These are phyloP conservation scores for Leptinotarsa rubiginosa DNA, from an alignment of 2,888 invertebrate genomes.

Conservation along the genomic window DNA sequence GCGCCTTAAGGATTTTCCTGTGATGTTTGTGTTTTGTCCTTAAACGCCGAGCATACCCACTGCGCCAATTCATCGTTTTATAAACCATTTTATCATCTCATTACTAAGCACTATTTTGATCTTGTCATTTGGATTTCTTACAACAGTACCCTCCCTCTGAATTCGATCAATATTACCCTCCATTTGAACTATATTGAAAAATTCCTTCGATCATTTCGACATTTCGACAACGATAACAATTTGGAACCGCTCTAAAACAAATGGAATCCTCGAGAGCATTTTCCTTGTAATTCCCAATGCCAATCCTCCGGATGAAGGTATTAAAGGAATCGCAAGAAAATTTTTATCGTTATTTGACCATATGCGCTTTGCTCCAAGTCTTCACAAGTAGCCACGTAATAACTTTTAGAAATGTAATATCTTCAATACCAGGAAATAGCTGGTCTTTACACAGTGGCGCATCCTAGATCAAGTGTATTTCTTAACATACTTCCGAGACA, in stretches of 20 bases:
- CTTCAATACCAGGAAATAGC: slow-evolving; percentile 18
- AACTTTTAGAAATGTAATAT: slow-evolving; percentile 27
- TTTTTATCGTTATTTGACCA: slow-evolving; percentile 26
- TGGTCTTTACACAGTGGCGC: slow-evolving; percentile 2
- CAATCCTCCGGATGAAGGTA: not conserved
- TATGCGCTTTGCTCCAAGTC: slow-evolving; percentile 18
- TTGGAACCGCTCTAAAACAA: not conserved
- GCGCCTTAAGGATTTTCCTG: too few relatives aligned
- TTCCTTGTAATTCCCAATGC: slow-evolving; percentile 10
- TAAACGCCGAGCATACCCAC: too few relatives aligned
- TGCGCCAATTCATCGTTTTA: too few relatives aligned
- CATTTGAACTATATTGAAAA: not conserved
- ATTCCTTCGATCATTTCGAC: not conserved
- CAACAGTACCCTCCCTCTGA: not conserved
- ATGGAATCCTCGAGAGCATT: not conserved
- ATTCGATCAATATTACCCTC: not conserved
- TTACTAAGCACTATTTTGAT: too few relatives aligned
- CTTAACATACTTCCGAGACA: too few relatives aligned
- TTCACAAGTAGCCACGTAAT: slow-evolving; percentile 22
- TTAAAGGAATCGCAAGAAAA: slow-evolving; percentile 26
- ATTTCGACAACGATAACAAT: not conserved
- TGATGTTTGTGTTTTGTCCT: too few relatives aligned
- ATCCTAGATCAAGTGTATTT: not conserved
- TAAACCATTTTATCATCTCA: too few relatives aligned
- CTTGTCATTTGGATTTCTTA: too few relatives aligned